Evolutionary conservation across 2,888 invertebrate species (phyloP), one percentile per base, ranked within the genome.

Genomic region (Drosophila histrio): DNA sequence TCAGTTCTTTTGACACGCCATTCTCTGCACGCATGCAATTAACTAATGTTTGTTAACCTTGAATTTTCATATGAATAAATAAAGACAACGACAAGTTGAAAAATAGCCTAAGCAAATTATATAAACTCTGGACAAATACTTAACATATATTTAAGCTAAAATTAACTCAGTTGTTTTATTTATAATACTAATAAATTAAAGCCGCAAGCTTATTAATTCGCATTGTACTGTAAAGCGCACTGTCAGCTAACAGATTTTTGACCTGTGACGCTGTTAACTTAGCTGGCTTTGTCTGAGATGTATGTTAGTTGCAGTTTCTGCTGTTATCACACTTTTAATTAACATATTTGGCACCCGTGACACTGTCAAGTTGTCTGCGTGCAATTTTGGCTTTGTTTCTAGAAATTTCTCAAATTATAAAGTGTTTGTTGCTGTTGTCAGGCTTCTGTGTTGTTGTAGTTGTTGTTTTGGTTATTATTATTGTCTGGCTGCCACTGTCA

Each of bases 401-500:
- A 34, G 15, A 41, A 56, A 50, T 41, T 74, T 61, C 30, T 24
- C 43, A 44, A 54, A 65, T 50, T 65, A 56, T 74, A 30, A 41
- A 74, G 39, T 59, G 41, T 66, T 56, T 63, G 59, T 58, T 53
- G 41, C 19, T 34, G 52, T 36, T 66, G 70, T 57, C 59, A 58
- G 32, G 28, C 44, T 19, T 17, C 24, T 57, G 15, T 41, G 21
- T 22, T 34, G 41, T 32, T 36, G 32, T n/a, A 21, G 19, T 22
- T 63, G 32, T 34, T 58, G 38, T 19, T 52, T 41, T 19, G 17
- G 41, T 56, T 68, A 57, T 62, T 63, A 22, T 72, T 73, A 71
- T 73, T 71, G 86, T 85, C 81, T 85, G 73, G 71, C 76, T 85
- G 80, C 39, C 58, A 39, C 77, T 72, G 85, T 82, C 77, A 82